phyloP scores from a whole-genome alignment of 2,797 vertebrate genomes.

The Trachops cirrhosus region DNA sequence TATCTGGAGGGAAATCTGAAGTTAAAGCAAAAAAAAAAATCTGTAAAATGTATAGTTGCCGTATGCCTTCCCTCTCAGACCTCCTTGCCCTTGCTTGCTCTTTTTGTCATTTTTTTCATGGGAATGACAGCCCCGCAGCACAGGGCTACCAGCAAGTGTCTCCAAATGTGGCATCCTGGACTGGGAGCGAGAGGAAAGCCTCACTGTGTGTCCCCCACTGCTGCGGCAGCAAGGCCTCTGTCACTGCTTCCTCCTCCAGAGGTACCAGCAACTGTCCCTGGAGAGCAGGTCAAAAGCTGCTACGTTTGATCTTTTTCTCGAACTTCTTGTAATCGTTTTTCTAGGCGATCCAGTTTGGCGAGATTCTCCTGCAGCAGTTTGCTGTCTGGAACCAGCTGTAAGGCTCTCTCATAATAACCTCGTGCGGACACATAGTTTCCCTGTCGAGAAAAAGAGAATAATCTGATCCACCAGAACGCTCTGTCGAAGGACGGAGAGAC shows the following conservation, averaged over 20 bases:
- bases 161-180: background rate
- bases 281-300: background rate
- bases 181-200: conserved; percentile 1
- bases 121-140: conserved; percentile 31
- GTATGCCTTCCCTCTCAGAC: background rate
- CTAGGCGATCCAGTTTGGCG: conserved; percentile 94
- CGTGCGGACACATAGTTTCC: conserved; percentile 93
- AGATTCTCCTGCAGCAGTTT: conserved; percentile 96
- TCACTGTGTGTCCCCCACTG: background rate
- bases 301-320: conserved; percentile 81
- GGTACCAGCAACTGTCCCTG: background rate
- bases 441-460: conserved; percentile 76
- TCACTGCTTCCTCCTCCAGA: conserved; percentile 30
- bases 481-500: background rate
- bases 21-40: conserved; percentile 53
- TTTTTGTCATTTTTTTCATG: background rate
- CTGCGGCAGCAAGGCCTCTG: background rate
- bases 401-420: conserved; percentile 92
- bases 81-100: background rate
- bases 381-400: conserved; percentile 92
- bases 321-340: conserved; percentile 88
- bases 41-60: conserved; percentile 21
- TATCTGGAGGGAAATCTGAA: background rate
- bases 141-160: conserved; percentile 1
- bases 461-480: background rate